A percentile compares a stretch with the other conserved stretches of the same genome.
phyloP scores from a whole-genome alignment of 2,888 invertebrate genomes.

The Parnassius apollo region DNA sequence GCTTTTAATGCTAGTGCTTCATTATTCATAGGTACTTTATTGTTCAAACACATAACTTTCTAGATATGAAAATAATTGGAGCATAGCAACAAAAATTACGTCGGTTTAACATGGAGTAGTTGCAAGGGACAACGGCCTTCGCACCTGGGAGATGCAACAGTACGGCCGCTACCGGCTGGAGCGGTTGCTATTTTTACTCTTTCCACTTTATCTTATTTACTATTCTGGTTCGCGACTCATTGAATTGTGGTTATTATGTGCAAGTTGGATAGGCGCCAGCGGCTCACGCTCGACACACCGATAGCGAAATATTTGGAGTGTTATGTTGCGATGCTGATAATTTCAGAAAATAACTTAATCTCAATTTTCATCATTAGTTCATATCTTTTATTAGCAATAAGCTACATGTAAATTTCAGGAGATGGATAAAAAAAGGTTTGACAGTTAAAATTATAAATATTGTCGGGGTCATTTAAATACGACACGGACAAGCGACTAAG shows the following conservation, averaged over 20 bases:
- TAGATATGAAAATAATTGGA: background rate
- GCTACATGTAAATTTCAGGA: no score
- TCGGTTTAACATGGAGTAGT: slow-evolving; percentile 7
- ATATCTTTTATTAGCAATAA: no score
- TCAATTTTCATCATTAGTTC: no score
- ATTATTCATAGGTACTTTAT: no score
- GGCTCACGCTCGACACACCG: slow-evolving; percentile 67
- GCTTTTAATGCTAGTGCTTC: no score
- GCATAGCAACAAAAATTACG: background rate
- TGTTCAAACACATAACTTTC: background rate
- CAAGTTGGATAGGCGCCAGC: slow-evolving; percentile 78
- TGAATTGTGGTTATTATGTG: slow-evolving; percentile 82
- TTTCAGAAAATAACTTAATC: background rate
- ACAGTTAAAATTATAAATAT: slow-evolving; percentile 29
- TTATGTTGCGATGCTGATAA: slow-evolving; percentile 52
- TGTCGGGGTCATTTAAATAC: slow-evolving; percentile 64
- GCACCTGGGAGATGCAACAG: slow-evolving; percentile 77
- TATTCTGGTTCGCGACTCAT: slow-evolving; percentile 81
- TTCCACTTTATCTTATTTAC: slow-evolving; percentile 80
- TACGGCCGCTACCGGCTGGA: slow-evolving; percentile 71
- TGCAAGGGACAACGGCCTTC: slow-evolving; percentile 63
- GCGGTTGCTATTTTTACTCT: slow-evolving; percentile 75
- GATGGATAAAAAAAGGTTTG: background rate
- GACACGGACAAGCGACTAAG: slow-evolving; percentile 64
- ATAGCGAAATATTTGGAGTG: slow-evolving; percentile 75